Conservation (phyloP, 2,113 vertebrate genomes). For the Nothoprocta perdicaria region DNA sequence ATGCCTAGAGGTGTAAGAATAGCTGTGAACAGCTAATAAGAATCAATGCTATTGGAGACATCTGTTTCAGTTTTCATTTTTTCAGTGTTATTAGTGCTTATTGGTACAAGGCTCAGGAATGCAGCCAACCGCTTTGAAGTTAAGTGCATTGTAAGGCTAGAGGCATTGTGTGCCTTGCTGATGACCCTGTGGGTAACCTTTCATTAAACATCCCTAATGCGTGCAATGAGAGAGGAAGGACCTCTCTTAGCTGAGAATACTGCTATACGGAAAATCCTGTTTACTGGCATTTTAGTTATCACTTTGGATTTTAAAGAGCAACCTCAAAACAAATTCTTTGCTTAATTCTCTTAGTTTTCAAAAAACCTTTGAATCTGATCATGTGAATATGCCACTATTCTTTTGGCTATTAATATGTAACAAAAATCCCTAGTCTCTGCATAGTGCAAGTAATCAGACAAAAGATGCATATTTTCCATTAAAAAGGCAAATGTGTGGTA, state of each 20-base stretch:
- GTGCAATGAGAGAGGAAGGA: slow-evolving; percentile 16
- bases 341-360: neutral
- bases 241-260: neutral
- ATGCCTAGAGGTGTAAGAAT: slow-evolving; percentile 79
- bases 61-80: slow-evolving; percentile 88
- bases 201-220: slow-evolving; percentile 74
- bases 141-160: slow-evolving; percentile 78
- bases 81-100: slow-evolving; percentile 88
- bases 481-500: neutral
- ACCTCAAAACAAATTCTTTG: neutral
- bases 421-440: neutral
- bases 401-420: neutral
- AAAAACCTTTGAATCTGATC: neutral
- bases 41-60: slow-evolving; percentile 83
- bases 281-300: neutral
- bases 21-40: slow-evolving; percentile 83
- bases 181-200: slow-evolving; percentile 83
- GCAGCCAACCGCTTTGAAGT: slow-evolving; percentile 84
- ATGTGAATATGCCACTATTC: neutral
- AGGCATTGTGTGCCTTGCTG: slow-evolving; percentile 78
- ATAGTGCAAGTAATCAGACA: neutral
- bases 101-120: slow-evolving; percentile 88
- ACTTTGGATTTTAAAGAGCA: neutral
- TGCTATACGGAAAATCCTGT: neutral
- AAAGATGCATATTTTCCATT: neutral